phyloP scores from a whole-genome alignment of 92 coral and sea anemone species.

The Hydrozoanthus gracilis region DNA sequence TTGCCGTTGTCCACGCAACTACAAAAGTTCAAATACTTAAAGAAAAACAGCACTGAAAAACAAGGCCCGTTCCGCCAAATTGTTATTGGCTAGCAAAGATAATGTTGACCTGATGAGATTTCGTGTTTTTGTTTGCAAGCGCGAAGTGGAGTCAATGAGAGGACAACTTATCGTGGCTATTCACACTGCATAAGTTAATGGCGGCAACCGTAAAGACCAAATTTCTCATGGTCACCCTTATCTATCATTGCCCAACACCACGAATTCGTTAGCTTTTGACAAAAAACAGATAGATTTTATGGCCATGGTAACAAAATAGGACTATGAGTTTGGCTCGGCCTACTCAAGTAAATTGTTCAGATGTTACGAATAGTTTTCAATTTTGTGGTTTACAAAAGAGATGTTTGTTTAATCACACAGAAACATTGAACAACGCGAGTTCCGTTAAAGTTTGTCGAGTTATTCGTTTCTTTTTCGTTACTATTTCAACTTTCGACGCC shows the following conservation, averaged over 20 bases:
- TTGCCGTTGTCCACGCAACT: slow-evolving; percentile 18
- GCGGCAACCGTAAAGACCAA: slow-evolving; percentile 18
- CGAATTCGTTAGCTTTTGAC: neutral
- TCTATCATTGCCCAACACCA: neutral
- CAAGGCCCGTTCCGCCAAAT: neutral
- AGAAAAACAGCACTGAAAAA: too few species aligned
- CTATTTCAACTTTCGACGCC: neutral
- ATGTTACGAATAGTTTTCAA: neutral
- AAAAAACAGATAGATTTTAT: neutral
- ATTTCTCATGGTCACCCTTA: neutral
- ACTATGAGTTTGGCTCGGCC: neutral
- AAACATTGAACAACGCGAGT: neutral
- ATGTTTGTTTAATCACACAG: neutral
- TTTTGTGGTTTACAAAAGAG: neutral
- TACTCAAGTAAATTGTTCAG: neutral
- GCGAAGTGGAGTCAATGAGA: slow-evolving; percentile 7
- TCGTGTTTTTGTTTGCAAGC: slow-evolving; percentile 1
- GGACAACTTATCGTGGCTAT: neutral
- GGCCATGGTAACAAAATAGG: neutral
- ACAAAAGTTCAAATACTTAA: too few species aligned
- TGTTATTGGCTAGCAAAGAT: neutral
- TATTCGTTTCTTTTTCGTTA: neutral
- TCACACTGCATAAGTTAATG: slow-evolving; percentile 40
- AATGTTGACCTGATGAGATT: neutral
- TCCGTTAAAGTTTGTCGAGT: neutral